phyloP scores from a whole-genome alignment of 2,888 invertebrate species.

The Lissonota sp. region DNA sequence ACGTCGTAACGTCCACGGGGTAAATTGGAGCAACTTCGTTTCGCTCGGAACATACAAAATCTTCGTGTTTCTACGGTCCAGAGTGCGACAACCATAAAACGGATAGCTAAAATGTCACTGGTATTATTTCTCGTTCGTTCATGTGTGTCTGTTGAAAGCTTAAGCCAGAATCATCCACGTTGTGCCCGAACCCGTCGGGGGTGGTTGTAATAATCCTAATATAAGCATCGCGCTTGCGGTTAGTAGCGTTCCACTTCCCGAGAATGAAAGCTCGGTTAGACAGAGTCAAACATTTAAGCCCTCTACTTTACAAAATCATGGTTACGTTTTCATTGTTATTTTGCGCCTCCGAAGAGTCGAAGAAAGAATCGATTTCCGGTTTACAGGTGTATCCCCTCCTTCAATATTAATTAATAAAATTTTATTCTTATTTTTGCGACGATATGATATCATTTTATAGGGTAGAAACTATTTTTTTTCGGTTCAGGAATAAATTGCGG shows the following conservation, averaged over 20 bases:
- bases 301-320: background rate
- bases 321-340: conserved; percentile 20
- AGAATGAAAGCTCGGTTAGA: conserved; percentile 8
- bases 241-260: conserved; percentile 36
- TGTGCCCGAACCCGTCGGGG: conserved; percentile 8
- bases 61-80: conserved; percentile 44
- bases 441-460: conserved; percentile 3
- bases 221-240: conserved; percentile 44
- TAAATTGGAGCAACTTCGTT: conserved; percentile 53
- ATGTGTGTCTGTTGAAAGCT: too few relatives aligned
- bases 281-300: conserved; percentile 40
- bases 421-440: background rate
- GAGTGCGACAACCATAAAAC: conserved; percentile 44
- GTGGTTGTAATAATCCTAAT: conserved; percentile 55
- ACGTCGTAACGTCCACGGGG: conserved; percentile 44
- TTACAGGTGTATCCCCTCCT: background rate
- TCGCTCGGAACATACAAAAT: conserved; percentile 50
- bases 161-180: background rate
- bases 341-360: conserved; percentile 6
- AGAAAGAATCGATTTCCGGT: background rate
- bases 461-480: conserved; percentile 28
- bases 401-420: conserved; percentile 11
- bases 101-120: conserved; percentile 26
- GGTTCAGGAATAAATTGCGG: conserved; percentile 16
- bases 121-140: background rate